phyloP scores from a whole-genome alignment of 1,140 invertebrate genomes.

The Scaptomyza hsui region DNA sequence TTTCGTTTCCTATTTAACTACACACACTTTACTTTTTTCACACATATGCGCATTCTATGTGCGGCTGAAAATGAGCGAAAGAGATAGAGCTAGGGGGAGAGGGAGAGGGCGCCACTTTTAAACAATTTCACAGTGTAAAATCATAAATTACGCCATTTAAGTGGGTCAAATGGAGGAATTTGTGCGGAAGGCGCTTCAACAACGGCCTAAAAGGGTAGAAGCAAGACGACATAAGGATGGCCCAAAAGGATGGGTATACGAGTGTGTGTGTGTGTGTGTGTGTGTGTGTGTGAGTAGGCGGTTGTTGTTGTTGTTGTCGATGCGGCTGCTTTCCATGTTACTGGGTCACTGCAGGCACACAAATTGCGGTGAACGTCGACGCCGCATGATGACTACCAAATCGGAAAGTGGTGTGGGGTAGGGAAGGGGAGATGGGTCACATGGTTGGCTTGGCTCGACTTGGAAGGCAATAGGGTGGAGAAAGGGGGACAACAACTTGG shows the following conservation, averaged over 20 bases:
- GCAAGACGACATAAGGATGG: conserved; percentile 36
- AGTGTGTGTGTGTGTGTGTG: conserved; percentile 18
- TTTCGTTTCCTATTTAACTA: neutral
- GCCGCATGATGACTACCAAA: conserved; percentile 32
- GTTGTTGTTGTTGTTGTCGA: conserved; percentile 40
- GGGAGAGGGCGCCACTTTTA: conserved; percentile 48
- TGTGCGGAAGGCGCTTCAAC: conserved; percentile 79
- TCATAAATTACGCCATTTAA: conserved; percentile 82
- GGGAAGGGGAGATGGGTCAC: neutral
- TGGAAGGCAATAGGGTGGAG: neutral
- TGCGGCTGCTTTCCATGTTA: conserved; percentile 79
- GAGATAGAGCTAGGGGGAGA: neutral
- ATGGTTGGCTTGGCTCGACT: neutral
- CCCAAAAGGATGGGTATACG: neutral
- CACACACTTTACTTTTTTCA: neutral
- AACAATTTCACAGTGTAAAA: conserved; percentile 78
- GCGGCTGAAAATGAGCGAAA: neutral
- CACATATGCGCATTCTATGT: neutral
- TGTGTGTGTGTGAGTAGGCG: conserved; percentile 9
- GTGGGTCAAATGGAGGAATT: conserved; percentile 83
- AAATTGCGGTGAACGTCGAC: conserved; percentile 68
- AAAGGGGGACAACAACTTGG: conserved; percentile 11
- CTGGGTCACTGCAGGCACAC: conserved; percentile 83
- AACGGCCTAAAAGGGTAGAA: conserved; percentile 51
- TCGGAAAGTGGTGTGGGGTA: neutral